Conservation (phyloP, 1,140 invertebrate species). For the Ylistrum balloti region DNA sequence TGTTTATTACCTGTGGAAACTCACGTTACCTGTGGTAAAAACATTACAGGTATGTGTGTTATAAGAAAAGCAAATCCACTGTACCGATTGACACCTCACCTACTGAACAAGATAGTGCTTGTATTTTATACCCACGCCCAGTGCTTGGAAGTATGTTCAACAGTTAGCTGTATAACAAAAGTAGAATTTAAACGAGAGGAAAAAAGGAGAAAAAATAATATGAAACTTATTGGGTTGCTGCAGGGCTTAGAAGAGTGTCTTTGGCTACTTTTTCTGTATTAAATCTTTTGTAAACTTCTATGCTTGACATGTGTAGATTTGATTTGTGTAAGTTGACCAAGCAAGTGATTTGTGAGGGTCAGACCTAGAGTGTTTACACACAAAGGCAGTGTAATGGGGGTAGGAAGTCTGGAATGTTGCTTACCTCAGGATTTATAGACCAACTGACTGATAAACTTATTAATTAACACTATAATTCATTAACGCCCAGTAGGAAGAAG, state of each 20-base stretch:
- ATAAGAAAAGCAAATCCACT: not conserved
- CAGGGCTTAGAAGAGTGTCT: not conserved
- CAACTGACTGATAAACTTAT: not conserved
- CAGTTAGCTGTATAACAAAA: not conserved
- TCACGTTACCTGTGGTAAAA: not conserved
- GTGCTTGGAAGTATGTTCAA: not conserved
- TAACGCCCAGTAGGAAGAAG: not conserved
- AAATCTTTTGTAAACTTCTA: not conserved
- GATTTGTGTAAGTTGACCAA: not conserved
- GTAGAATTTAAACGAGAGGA: not conserved
- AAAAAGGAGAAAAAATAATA: not conserved
- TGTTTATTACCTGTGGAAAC: no score
- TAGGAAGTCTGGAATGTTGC: not conserved
- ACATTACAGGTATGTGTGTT: constrained; percentile 29
- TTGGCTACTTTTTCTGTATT: not conserved
- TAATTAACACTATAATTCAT: constrained; percentile 1
- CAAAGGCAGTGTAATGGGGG: not conserved
- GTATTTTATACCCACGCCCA: not conserved
- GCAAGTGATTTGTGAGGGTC: not conserved
- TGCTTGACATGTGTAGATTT: not conserved
- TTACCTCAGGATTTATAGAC: not conserved
- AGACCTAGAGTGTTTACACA: not conserved
- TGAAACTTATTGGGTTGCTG: no score
- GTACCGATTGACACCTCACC: not conserved
- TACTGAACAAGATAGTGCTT: constrained; percentile 17